Conservation (phyloP, 2,888 invertebrate species). For the Leptinotarsa haldemani region DNA sequence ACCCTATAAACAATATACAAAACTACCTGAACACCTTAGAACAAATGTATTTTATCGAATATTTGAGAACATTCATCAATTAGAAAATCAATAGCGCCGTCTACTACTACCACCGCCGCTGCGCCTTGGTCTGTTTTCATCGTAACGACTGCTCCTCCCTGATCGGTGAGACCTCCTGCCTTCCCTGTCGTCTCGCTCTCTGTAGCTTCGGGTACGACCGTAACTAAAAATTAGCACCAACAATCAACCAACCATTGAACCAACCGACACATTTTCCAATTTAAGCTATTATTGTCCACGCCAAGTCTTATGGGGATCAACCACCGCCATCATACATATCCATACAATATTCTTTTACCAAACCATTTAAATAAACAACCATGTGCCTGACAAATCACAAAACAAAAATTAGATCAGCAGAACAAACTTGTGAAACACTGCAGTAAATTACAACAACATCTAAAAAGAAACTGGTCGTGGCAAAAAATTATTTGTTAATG, state of each 20-base stretch:
- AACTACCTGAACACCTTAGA: constrained; percentile 31
- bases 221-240: constrained; percentile 61
- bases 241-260: constrained; percentile 42
- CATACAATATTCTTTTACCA: constrained; percentile 64
- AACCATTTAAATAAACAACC: constrained; percentile 65
- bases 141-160: constrained; percentile 48
- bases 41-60: constrained; percentile 16
- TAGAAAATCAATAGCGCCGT: constrained; percentile 23
- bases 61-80: not conserved
- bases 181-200: constrained; percentile 60
- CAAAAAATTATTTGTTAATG: constrained; percentile 28
- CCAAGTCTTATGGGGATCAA: constrained; percentile 48
- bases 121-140: constrained; percentile 39
- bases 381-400: constrained; percentile 68
- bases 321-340: constrained; percentile 57
- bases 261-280: constrained; percentile 35
- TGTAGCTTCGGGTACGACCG: constrained; percentile 58
- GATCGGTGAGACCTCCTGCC: constrained; percentile 54
- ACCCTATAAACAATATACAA: constrained; percentile 27
- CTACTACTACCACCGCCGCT: constrained; percentile 41
- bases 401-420: constrained; percentile 61
- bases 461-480: constrained; percentile 41
- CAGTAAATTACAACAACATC: constrained; percentile 37
- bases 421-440: constrained; percentile 40
- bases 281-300: constrained; percentile 53